phyloP scores from a whole-genome alignment of 2,113 vertebrate species.

The Silurus glanis region DNA sequence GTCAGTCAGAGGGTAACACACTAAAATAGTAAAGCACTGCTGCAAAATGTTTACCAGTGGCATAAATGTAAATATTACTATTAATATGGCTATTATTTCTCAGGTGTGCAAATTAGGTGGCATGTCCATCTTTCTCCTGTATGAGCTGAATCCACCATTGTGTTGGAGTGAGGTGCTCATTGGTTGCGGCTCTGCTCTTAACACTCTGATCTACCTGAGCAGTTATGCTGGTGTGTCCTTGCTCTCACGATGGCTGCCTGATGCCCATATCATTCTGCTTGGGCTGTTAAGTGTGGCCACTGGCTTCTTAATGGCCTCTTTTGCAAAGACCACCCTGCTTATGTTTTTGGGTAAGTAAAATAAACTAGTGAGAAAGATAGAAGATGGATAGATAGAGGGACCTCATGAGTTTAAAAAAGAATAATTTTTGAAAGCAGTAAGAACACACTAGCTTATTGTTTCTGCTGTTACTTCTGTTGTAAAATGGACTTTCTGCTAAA shows the following conservation, averaged over 20 bases:
- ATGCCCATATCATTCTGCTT: conserved; percentile 75
- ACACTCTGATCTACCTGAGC: conserved; percentile 69
- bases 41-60: neutral
- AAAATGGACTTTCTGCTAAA: neutral
- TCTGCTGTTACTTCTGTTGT: too few relatives aligned
- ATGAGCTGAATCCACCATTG: conserved; percentile 80
- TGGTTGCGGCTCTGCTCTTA: conserved; percentile 79
- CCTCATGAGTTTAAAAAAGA: neutral
- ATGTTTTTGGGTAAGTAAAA: conserved; percentile 78
- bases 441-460: neutral
- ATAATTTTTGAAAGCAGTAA: neutral
- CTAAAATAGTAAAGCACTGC: neutral
- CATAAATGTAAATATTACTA: neutral
- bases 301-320: conserved; percentile 75
- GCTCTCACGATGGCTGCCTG: conserved; percentile 76
- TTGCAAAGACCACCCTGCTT: conserved; percentile 78
- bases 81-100: neutral
- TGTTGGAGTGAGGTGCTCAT: conserved; percentile 84
- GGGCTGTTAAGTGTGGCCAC: conserved; percentile 76
- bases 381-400: neutral
- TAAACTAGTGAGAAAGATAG: neutral
- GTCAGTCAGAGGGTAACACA: neutral
- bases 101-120: conserved; percentile 68
- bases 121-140: conserved; percentile 74
- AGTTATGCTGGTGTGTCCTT: conserved; percentile 80